Evolutionary conservation across 2,113 vertebrate genomes (phyloP), one percentile per base, ranked within the genome.

Genomic region (Prunella himalayana): DNA sequence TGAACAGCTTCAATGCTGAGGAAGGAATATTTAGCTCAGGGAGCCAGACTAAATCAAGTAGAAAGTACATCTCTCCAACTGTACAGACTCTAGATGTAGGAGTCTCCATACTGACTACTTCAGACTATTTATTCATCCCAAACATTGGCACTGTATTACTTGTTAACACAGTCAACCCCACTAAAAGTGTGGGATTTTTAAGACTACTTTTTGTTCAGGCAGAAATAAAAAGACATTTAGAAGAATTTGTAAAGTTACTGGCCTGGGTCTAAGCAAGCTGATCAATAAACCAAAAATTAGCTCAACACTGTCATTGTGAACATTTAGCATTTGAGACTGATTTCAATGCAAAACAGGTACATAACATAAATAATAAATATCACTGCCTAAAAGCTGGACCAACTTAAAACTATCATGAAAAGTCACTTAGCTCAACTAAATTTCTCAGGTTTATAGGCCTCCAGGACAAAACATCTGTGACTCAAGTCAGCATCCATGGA

Each of bases 71-170:
- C 11, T 37, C 22, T 68, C 23, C 65, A 59, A 5, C n/a, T 27
- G 11, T 23, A 60, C 0, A 0, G 23, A 69, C 13, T 42, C 33
- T 16, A 53, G 19, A 72, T 0, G 1, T 4, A 47, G 18, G 5
- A 13, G 21, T 63, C 33, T 65, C 27, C 45, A 37, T n/a, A 65
- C 2, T 39, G 12, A 56, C 51, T 72, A 84, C 19, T 44, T 90
- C 50, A 69, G 56, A 19, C 14, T 39, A 24, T 35, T 49, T 44
- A 31, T 41, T 61, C 28, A 70, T 53, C 24, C 20, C 42, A 25
- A 37, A 3, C 21, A 57, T 11, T 2, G 4, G 18, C 13, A 84
- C 10, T 54, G 3, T 30, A 59, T 23, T 53, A 65, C 27, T 69
- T 56, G 21, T 30, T 49, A 80, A 69, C 22, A n/a, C 16, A 56